phyloP scores from a whole-genome alignment of 2,797 vertebrate species.

The Psittacula echo region DNA sequence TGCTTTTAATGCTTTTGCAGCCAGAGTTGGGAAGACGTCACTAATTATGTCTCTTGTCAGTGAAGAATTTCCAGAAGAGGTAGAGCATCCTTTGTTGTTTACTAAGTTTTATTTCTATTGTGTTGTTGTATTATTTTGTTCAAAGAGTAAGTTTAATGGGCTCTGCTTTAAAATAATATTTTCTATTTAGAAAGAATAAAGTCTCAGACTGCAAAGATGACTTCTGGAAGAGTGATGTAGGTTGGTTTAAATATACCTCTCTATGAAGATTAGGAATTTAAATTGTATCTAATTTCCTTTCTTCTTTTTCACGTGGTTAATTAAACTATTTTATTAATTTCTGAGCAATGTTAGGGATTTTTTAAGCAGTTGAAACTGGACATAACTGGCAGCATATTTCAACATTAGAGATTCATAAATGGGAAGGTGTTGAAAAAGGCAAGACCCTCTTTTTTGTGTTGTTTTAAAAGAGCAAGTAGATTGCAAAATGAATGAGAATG shows the following conservation, averaged over 20 bases:
- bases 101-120: not conserved
- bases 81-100: constrained; percentile 71
- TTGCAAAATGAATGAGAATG: not conserved
- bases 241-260: not conserved
- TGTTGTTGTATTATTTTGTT: not conserved
- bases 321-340: not conserved
- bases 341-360: not conserved
- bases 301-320: not conserved
- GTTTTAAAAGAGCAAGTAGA: not conserved
- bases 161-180: not conserved
- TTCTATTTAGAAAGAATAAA: not conserved
- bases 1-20: constrained; percentile 79
- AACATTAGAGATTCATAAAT: not conserved
- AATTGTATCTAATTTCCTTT: not conserved
- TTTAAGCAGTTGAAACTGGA: not conserved
- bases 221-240: not conserved
- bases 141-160: not conserved
- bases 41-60: constrained; percentile 99
- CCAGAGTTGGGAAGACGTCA: constrained; percentile 98
- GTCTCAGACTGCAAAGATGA: not conserved
- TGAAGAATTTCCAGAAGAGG: constrained; percentile 99
- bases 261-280: not conserved
- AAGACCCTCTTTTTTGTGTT: not conserved
- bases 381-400: not conserved
- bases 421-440: not conserved